Evolutionary conservation across 2,888 invertebrate genomes (phyloP).

Genomic region (Caradrina kadenii): DNA sequence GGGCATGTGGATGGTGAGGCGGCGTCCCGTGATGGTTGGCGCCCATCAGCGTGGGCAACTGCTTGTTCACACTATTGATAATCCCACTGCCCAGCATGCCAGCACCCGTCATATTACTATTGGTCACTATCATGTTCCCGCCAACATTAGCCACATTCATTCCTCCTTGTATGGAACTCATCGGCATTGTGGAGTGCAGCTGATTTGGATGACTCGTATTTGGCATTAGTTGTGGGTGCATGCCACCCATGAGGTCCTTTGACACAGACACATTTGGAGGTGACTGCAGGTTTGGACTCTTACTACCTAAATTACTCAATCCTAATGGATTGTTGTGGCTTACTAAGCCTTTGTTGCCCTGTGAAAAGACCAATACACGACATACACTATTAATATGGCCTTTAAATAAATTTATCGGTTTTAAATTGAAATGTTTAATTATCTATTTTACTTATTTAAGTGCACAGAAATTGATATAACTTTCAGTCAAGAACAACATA

Average conservation of each 20-base stretch:
- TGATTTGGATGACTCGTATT: constrained; percentile 93
- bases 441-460: not conserved
- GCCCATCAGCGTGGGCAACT: constrained; percentile 92
- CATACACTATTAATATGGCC: constrained; percentile 77
- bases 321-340: constrained; percentile 94
- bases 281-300: constrained; percentile 96
- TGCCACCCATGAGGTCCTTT: constrained; percentile 94
- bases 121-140: constrained; percentile 95
- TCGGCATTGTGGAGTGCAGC: constrained; percentile 91
- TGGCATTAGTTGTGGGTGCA: constrained; percentile 93
- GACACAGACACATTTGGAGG: constrained; percentile 95
- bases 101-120: constrained; percentile 93
- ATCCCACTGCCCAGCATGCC: constrained; percentile 94
- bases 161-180: constrained; percentile 94
- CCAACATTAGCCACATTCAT: constrained; percentile 92
- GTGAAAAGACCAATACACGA: constrained; percentile 88
- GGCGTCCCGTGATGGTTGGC: constrained; percentile 86
- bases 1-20: constrained; percentile 87
- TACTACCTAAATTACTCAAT: constrained; percentile 94
- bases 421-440: not conserved
- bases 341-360: constrained; percentile 93
- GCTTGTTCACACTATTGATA: constrained; percentile 94
- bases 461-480: not conserved
- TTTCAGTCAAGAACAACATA: not conserved
- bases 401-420: constrained; percentile 55